These are phyloP conservation scores for Torymus texanus DNA, from an alignment of 2,888 invertebrate species.

Conservation along the genomic window DNA sequence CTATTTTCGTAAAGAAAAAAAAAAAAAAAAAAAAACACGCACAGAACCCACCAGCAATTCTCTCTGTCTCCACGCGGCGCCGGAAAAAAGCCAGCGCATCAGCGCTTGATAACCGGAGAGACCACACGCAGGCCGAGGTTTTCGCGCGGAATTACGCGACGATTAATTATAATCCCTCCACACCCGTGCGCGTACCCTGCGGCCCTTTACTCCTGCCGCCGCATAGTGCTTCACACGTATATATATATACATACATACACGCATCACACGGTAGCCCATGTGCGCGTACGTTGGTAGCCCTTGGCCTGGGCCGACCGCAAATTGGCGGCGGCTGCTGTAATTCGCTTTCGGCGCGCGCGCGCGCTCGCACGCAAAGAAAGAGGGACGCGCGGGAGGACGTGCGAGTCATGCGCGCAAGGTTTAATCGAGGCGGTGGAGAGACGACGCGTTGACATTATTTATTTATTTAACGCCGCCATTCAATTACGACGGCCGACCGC, in stretches of 20 bases:
- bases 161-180: conserved; percentile 50
- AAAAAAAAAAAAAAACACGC: too few relatives aligned
- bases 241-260: too few relatives aligned
- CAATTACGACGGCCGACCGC: conserved; percentile 72
- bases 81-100: neutral
- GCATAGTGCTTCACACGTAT: too few relatives aligned
- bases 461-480: conserved; percentile 74
- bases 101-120: too few relatives aligned
- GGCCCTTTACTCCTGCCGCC: too few relatives aligned
- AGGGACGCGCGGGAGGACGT: neutral
- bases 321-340: conserved; percentile 60
- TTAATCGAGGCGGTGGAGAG: conserved; percentile 37
- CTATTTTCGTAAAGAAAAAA: too few relatives aligned
- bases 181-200: too few relatives aligned
- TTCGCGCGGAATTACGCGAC: conserved; percentile 6
- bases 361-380: conserved; percentile 9
- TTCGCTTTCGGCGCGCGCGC: conserved; percentile 65
- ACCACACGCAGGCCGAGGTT: neutral
- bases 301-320: conserved; percentile 43
- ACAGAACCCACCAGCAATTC: too few relatives aligned
- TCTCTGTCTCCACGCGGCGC: too few relatives aligned
- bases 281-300: neutral
- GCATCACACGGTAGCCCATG: conserved; percentile 36
- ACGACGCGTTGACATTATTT: conserved; percentile 68
- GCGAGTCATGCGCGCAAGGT: neutral